Evolutionary conservation across 1,140 invertebrate genomes (phyloP).

Genomic region (Scaptomyza pallida): DNA sequence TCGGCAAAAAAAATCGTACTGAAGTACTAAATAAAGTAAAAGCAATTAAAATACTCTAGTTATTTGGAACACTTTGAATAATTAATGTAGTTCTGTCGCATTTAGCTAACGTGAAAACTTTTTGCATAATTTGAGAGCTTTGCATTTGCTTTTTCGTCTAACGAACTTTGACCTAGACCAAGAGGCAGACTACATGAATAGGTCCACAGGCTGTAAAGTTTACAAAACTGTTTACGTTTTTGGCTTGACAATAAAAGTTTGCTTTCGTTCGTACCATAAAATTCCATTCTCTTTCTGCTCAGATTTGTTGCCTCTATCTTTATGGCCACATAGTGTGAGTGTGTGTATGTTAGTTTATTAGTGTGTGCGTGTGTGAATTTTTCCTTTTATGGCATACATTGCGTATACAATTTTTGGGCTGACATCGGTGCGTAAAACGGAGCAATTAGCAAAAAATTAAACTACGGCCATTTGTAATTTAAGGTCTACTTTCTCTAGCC

Average conservation of each 20-base stretch:
- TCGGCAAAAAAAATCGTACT: slow-evolving; percentile 7
- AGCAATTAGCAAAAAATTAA: slow-evolving; percentile 40
- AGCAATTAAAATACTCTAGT: slow-evolving; percentile 14
- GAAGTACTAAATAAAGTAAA: slow-evolving; percentile 26
- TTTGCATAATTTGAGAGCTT: slow-evolving; percentile 18
- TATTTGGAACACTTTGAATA: slow-evolving; percentile 3
- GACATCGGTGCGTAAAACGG: slow-evolving; percentile 31
- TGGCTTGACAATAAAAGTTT: slow-evolving; percentile 29
- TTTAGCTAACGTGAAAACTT: slow-evolving; percentile 8
- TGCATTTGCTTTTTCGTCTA: slow-evolving; percentile 12
- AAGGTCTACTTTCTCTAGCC: neutral
- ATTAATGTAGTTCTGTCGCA: slow-evolving; percentile 15
- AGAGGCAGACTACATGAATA: slow-evolving; percentile 1
- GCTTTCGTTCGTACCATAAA: slow-evolving; percentile 40
- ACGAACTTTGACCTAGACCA: slow-evolving; percentile 38
- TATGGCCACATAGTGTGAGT: slow-evolving; percentile 38
- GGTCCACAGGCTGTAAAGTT: slow-evolving; percentile 11
- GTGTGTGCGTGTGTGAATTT: neutral
- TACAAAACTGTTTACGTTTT: neutral
- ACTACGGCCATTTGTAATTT: too few relatives aligned
- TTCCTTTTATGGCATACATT: slow-evolving; percentile 60
- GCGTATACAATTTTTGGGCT: slow-evolving; percentile 38
- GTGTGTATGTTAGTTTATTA: slow-evolving; percentile 3
- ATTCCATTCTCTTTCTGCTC: slow-evolving; percentile 34
- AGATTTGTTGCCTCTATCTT: slow-evolving; percentile 63